These are phyloP conservation scores for Hirtodrosophila duncani DNA, from an alignment of 2,888 invertebrate species.

Conservation along the genomic window DNA sequence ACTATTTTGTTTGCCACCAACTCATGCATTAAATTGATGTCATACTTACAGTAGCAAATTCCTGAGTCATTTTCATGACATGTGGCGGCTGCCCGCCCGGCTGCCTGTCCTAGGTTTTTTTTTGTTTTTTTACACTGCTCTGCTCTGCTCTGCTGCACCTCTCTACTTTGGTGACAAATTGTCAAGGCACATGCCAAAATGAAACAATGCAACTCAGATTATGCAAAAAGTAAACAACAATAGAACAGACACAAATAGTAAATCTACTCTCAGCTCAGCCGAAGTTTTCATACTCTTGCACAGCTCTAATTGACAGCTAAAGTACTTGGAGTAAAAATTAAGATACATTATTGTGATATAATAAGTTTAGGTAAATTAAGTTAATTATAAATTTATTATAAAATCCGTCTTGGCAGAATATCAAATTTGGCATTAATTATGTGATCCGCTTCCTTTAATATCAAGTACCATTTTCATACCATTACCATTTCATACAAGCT, in stretches of 20 bases:
- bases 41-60: conserved; percentile 41
- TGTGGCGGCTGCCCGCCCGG: conserved; percentile 27
- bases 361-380: too few species aligned
- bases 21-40: conserved; percentile 59
- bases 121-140: background rate
- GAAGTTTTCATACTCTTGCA: too few species aligned
- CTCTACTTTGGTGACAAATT: conserved; percentile 52
- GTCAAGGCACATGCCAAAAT: conserved; percentile 56
- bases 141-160: conserved; percentile 3
- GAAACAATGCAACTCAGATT: conserved; percentile 57
- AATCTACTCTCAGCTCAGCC: too few species aligned
- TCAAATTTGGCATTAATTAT: too few species aligned
- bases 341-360: too few species aligned
- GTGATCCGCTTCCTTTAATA: too few species aligned
- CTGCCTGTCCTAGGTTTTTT: conserved; percentile 1
- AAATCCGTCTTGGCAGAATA: too few species aligned
- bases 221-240: conserved; percentile 37
- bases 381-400: too few species aligned
- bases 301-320: too few species aligned
- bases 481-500: too few species aligned
- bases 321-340: too few species aligned
- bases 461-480: too few species aligned
- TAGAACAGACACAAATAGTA: conserved; percentile 6
- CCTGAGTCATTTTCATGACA: conserved; percentile 53
- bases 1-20: conserved; percentile 23